phyloP scores from a whole-genome alignment of 2,797 vertebrate genomes.

The Enteromius paludinosus region DNA sequence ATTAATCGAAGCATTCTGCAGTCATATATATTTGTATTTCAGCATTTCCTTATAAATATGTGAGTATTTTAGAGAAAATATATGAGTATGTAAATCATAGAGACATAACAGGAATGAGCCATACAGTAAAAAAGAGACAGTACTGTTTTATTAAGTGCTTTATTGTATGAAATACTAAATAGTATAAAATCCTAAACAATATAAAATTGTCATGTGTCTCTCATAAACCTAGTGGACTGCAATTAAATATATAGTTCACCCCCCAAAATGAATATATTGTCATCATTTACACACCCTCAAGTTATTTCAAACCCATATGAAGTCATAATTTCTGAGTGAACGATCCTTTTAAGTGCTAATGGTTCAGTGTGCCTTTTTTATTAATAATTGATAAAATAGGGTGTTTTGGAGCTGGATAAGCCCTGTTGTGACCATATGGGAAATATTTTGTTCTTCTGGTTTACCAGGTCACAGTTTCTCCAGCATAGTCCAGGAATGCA shows the following conservation, averaged over 20 bases:
- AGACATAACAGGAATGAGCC: no score
- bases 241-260: background rate
- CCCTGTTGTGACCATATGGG: background rate
- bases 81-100: no score
- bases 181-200: background rate
- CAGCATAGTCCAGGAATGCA: constrained; percentile 65
- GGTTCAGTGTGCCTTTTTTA: background rate
- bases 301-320: background rate
- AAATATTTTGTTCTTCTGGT: background rate
- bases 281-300: background rate
- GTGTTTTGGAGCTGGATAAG: background rate
- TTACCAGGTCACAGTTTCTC: constrained; percentile 62
- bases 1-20: no score
- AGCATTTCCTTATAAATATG: no score
- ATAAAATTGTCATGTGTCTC: background rate
- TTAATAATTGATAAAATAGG: background rate
- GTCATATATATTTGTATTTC: background rate
- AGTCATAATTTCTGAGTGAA: background rate
- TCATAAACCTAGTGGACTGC: background rate
- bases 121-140: background rate
- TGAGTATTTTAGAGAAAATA: no score
- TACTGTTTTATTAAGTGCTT: background rate
- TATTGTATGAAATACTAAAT: background rate
- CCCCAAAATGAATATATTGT: background rate
- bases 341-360: background rate